These are phyloP conservation scores for Holothuria scabra DNA, from an alignment of 53 echinoderm and acorn worm species.

Conservation along the genomic window DNA sequence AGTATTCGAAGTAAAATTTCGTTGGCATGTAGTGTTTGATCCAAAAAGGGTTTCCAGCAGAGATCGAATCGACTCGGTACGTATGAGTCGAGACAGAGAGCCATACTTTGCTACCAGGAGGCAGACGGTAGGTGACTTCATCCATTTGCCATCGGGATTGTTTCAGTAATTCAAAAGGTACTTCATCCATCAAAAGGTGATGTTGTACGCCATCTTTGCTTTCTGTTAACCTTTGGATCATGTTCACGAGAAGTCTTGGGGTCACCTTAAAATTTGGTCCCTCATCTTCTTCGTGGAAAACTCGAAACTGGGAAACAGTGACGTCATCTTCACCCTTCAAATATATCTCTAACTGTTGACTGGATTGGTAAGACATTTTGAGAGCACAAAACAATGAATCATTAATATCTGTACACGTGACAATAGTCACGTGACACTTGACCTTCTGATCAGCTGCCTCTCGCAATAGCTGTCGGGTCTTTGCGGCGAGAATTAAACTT, in stretches of 20 bases:
- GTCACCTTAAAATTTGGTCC: slow-evolving; percentile 33
- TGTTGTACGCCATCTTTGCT: background rate
- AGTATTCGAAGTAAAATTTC: slow-evolving; percentile 28
- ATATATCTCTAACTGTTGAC: slow-evolving; percentile 21
- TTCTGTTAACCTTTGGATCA: slow-evolving; percentile 8
- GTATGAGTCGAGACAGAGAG: slow-evolving; percentile 37
- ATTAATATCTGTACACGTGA: slow-evolving; percentile 47
- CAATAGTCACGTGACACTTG: slow-evolving; percentile 17
- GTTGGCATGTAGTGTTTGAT: slow-evolving; percentile 29
- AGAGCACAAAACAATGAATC: slow-evolving; percentile 28
- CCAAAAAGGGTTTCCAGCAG: slow-evolving; percentile 19
- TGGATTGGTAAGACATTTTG: slow-evolving; percentile 35
- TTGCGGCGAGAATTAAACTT: slow-evolving; percentile 37
- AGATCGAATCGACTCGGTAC: slow-evolving; percentile 28
- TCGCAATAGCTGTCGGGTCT: slow-evolving; percentile 15
- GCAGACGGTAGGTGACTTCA: background rate
- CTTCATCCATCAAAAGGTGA: slow-evolving; percentile 40
- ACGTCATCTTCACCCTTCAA: background rate
- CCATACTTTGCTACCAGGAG: slow-evolving; percentile 13
- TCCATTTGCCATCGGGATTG: slow-evolving; percentile 1
- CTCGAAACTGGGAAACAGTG: slow-evolving; percentile 13
- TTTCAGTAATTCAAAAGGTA: slow-evolving; percentile 41
- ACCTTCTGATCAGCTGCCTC: background rate
- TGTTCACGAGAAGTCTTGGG: slow-evolving; percentile 20
- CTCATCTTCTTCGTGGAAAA: slow-evolving; percentile 4